A percentile compares a stretch with the other conserved stretches of the same genome.
Evolutionary conservation across 1,140 invertebrate genomes (phyloP).

Genomic region (Portunus trituberculatus): DNA sequence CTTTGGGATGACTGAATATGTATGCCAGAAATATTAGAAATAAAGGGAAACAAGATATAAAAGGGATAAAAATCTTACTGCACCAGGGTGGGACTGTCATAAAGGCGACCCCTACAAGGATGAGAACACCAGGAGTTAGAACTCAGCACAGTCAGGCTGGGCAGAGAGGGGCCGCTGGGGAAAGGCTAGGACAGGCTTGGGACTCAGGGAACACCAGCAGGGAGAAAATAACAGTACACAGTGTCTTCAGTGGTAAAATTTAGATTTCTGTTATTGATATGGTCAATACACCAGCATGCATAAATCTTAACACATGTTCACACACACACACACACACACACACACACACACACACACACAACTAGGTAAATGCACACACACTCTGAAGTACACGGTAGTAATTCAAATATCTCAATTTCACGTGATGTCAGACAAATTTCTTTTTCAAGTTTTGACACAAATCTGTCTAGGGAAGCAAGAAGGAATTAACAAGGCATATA

Average conservation of each 20-base stretch:
- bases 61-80: conserved; percentile 66
- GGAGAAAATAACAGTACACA: not conserved
- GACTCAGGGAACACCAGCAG: not conserved
- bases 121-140: conserved; percentile 64
- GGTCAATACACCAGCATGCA: too few species aligned
- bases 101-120: conserved; percentile 66
- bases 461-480: not conserved
- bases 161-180: conserved; percentile 3
- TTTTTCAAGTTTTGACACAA: too few species aligned
- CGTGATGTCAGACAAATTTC: too few species aligned
- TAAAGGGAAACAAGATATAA: conserved; percentile 46
- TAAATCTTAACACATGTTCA: too few species aligned
- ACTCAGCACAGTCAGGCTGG: conserved; percentile 45
- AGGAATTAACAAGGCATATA: not conserved
- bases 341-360: too few species aligned
- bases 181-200: not conserved
- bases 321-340: too few species aligned
- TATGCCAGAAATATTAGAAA: not conserved
- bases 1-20: conserved; percentile 45
- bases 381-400: too few species aligned
- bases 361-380: too few species aligned
- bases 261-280: too few species aligned
- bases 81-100: conserved; percentile 70
- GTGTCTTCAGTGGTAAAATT: conserved; percentile 16
- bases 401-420: too few species aligned